Evolutionary conservation across 2,113 vertebrate species (phyloP).

Genomic region (Danionella cerebrum): DNA sequence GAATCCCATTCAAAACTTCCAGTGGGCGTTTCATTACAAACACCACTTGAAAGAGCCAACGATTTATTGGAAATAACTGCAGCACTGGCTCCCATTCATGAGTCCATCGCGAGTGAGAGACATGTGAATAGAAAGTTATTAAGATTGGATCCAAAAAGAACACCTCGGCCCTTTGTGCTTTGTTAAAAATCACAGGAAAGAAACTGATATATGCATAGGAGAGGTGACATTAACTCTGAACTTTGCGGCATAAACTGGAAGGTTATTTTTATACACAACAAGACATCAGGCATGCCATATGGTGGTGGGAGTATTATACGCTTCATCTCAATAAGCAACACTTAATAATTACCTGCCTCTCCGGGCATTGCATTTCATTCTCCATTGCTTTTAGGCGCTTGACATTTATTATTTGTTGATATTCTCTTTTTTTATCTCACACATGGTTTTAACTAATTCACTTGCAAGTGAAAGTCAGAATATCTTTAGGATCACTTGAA

Average conservation of each 20-base stretch:
- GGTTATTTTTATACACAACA: neutral
- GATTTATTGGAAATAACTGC: neutral
- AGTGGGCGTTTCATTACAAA: neutral
- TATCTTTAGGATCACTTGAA: neutral
- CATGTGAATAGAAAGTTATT: neutral
- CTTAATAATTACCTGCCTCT: too few species aligned
- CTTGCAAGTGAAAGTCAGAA: neutral
- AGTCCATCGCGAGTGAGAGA: neutral
- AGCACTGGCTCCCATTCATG: neutral
- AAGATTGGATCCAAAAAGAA: neutral
- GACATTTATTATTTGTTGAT: too few species aligned
- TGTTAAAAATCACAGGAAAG: neutral
- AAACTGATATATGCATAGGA: neutral
- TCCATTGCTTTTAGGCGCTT: too few species aligned
- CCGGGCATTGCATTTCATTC: neutral
- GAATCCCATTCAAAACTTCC: neutral
- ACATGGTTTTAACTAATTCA: neutral
- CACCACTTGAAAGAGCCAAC: neutral
- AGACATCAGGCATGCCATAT: conserved; percentile 1
- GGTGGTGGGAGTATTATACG: conserved; percentile 2
- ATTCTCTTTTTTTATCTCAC: too few species aligned
- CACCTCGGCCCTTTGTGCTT: neutral
- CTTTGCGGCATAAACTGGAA: neutral
- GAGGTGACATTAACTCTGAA: neutral
- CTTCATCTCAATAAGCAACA: too few species aligned